Evolutionary conservation across 2,113 vertebrate species (phyloP).

Genomic region (Pelecanoides urinatrix): DNA sequence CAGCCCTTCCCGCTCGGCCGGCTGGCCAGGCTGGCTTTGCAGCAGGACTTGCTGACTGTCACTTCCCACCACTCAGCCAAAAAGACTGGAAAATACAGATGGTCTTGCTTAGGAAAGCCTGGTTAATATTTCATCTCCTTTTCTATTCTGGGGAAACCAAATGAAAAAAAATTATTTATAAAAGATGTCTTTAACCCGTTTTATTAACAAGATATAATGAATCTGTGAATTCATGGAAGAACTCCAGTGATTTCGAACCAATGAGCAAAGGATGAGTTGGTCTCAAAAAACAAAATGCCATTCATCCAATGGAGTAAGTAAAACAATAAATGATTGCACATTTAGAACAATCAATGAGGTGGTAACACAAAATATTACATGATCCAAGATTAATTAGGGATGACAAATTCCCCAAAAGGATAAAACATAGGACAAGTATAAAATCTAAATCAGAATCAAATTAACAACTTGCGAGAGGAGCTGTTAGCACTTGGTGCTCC

Average conservation of each 20-base stretch:
- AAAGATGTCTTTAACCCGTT: background rate
- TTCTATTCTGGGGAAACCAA: background rate
- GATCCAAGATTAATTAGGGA: slow-evolving; percentile 48
- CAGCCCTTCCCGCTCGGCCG: background rate
- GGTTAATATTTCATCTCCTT: background rate
- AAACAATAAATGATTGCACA: background rate
- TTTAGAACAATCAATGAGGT: slow-evolving; percentile 1
- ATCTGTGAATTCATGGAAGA: background rate
- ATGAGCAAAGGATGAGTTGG: background rate
- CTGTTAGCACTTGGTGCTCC: background rate
- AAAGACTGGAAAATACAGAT: background rate
- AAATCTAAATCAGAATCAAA: background rate
- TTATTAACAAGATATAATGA: background rate
- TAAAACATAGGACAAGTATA: background rate
- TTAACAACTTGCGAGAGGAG: background rate
- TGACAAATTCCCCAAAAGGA: background rate
- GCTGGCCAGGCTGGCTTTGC: background rate
- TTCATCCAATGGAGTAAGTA: slow-evolving; percentile 6
- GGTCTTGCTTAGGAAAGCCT: background rate
- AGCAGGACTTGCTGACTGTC: background rate
- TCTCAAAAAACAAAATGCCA: slow-evolving; percentile 22
- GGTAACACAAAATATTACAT: background rate
- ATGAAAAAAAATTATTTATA: background rate
- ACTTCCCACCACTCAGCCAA: background rate
- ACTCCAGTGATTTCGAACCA: background rate